Conservation (phyloP, 2,113 vertebrate species). For the Ictalurus punctatus region DNA sequence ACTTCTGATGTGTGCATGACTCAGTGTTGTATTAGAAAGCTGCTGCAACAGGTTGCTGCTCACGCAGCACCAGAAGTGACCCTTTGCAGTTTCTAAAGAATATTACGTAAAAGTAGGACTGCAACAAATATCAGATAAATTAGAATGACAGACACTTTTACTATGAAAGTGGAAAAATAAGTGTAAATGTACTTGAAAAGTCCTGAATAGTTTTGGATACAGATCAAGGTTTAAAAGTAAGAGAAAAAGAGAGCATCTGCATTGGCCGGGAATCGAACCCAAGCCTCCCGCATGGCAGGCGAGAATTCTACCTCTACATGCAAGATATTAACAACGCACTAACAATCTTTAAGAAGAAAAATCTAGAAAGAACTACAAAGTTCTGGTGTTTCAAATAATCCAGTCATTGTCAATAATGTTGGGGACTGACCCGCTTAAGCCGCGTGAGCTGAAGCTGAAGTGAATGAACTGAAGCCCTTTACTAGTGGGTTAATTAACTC, state of each 20-base stretch:
- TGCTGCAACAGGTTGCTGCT: too few species aligned
- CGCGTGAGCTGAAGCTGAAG: background rate
- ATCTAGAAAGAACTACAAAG: background rate
- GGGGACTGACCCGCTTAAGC: background rate
- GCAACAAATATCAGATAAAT: background rate
- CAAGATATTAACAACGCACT: background rate
- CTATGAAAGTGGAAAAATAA: background rate
- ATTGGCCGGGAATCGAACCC: conserved; percentile 64
- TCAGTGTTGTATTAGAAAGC: too few species aligned
- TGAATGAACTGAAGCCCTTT: background rate
- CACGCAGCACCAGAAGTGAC: too few species aligned
- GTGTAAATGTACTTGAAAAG: background rate
- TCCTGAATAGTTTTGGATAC: background rate
- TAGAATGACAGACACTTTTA: background rate
- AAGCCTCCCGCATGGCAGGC: conserved; percentile 59
- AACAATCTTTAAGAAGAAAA: background rate
- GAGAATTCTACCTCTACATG: conserved; percentile 40
- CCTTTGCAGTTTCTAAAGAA: background rate
- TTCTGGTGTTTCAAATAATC: background rate
- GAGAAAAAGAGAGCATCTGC: background rate
- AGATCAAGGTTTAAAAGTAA: background rate
- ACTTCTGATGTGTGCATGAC: too few species aligned
- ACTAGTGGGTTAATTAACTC: background rate
- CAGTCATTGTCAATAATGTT: background rate
- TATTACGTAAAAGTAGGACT: background rate